Base-by-base conservation (phyloP, 2,797 vertebrate species). In the Myripristis jacobus region DNA sequence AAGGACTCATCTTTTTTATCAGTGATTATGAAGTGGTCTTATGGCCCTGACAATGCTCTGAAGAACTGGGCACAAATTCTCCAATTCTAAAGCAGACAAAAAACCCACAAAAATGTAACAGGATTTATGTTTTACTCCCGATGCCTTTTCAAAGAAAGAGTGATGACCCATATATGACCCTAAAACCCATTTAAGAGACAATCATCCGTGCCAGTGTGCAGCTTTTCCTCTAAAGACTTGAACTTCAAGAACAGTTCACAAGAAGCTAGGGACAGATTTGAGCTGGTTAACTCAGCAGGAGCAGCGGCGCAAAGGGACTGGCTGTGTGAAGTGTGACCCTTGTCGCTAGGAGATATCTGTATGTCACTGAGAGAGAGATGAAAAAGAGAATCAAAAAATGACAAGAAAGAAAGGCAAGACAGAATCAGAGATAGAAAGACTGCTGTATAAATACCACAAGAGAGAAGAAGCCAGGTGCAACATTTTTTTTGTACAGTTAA, bases 391-490 rank as follows among this genome's bases (percentile, higher is more conserved):
- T 2, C 15, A 43, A 68, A 79, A 79, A 88, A 89, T 79, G 81
- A 87, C 65, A 74, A 86, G 76, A 86, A 64, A 84, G 64, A 86
- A 81, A 88, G 82, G 73, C 82, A 81, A 81, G 54, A 72, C 29
- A 52, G 64, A 70, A 61, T 68, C 52, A 44, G 68, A 29, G 62
- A 84, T 44, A 78, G 18, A 77, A 22, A 66, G 25, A 6, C 9
- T 48, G 25, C 34, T 59, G 62, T 77, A 71, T 57, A 82, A 87
- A 84, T 76, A 83, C 21, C 63, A 57, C 24, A 25, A 69, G 56
- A 80, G 53, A 80, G 53, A 75, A 38, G 16, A 63, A 83, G 73
- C 77, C 77, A 79, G 86, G 79, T 88, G 81, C 80, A 85, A 84
- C 69, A 66, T 73, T 36, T 55, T 66, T n/a, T n/a, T 29, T 29